phyloP scores from a whole-genome alignment of 1,140 invertebrate genomes.

The Caenorhabditis brenneri region DNA sequence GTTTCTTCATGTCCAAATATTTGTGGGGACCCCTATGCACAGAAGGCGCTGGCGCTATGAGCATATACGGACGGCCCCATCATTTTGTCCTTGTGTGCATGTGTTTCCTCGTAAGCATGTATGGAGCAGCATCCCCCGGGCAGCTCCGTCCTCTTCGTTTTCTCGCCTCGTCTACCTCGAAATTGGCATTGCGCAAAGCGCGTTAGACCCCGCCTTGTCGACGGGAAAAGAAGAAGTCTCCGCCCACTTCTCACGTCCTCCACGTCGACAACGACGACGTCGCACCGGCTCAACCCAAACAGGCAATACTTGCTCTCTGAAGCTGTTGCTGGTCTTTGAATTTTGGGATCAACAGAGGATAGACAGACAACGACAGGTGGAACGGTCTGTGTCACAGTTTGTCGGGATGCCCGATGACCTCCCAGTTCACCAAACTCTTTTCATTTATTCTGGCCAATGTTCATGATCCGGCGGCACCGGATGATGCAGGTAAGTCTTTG shows the following conservation, averaged over 20 bases:
- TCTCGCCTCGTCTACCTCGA: slow-evolving; percentile 41
- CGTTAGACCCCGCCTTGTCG: slow-evolving; percentile 38
- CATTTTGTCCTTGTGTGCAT: slow-evolving; percentile 37
- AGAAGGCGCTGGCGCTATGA: slow-evolving; percentile 27
- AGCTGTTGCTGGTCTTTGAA: background rate
- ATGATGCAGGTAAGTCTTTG: slow-evolving; percentile 50
- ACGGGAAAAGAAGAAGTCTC: slow-evolving; percentile 37
- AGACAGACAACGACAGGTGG: background rate
- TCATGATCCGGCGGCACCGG: slow-evolving; percentile 63
- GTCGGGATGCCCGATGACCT: slow-evolving; percentile 62
- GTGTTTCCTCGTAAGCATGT: slow-evolving; percentile 25
- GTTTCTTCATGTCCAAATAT: slow-evolving; percentile 37
- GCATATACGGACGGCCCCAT: slow-evolving; percentile 17
- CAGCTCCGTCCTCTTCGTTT: slow-evolving; percentile 31
- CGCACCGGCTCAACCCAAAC: slow-evolving; percentile 31
- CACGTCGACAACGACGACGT: slow-evolving; percentile 14
- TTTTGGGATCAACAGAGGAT: background rate
- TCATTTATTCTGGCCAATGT: slow-evolving; percentile 71
- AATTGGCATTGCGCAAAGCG: slow-evolving; percentile 41
- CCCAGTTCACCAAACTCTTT: slow-evolving; percentile 70
- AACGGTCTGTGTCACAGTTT: slow-evolving; percentile 10
- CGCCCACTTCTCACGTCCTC: slow-evolving; percentile 37
- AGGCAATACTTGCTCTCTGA: slow-evolving; percentile 36
- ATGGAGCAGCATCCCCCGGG: slow-evolving; percentile 31
- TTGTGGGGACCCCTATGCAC: slow-evolving; percentile 30